Evolutionary conservation across 2,113 vertebrate genomes (phyloP), one percentile per base, ranked within the genome.

Genomic region (Silurus asotus): DNA sequence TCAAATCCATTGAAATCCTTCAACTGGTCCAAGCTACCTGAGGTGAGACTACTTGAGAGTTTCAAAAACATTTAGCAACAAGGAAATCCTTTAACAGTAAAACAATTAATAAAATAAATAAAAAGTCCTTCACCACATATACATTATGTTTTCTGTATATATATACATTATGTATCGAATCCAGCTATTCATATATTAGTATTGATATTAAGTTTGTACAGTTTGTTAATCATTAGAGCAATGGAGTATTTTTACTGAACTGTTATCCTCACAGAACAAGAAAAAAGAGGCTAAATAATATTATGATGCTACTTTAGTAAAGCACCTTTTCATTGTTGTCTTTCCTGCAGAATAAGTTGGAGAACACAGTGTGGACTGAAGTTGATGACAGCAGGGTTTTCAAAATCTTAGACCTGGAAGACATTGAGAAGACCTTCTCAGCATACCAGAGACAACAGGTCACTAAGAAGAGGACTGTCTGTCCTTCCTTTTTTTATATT

Each of bases 361-460:
- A 96, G 84, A 97, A 97, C 28, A 99, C 98, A 0, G 95, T 99
- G 28, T 99, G 98, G 98, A 94, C 95, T 2, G 96, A 97, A 0
- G 95, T 99, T 78, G 97, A 99, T 83, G 98, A 99, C 51, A 37
- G 92, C 53, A 97, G 94, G 90, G 98, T 99, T 84, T 99, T 96
- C 88, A 98, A 98, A 94, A 90, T 98, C 90, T 93, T 99, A 87
- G 98, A 99, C 89, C 96, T 99, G 0, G 95, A 96, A 89, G 98
- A 99, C 91, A 94, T 99, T 72, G 98, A 99, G 89, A 97, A 96
- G 91, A 99, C 97, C 0, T 99, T 99, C 93, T 99, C 98, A 0
- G 98, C 98, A 87, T 99, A 99, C 94, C 98, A 99, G 94, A 96
- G 98, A 92, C 98, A 99, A 92, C 98, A 99, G 98, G 98, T 99